phyloP scores from a whole-genome alignment of 2,888 invertebrate species.

The Andrena hattorfiana region DNA sequence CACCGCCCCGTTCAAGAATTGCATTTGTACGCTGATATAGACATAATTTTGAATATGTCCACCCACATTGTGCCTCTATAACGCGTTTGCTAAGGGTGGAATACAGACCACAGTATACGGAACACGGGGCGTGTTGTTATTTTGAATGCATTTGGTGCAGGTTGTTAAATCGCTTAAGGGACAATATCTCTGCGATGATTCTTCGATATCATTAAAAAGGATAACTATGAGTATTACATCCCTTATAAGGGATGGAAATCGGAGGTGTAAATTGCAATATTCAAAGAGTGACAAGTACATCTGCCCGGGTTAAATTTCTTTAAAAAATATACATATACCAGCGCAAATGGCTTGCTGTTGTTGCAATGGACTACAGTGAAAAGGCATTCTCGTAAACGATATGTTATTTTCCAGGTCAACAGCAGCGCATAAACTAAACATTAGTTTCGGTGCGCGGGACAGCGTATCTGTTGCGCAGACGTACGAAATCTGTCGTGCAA shows the following conservation, averaged over 20 bases:
- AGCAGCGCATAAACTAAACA: no score
- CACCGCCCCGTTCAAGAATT: slow-evolving; percentile 3
- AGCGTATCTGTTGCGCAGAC: background rate
- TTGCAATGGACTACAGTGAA: no score
- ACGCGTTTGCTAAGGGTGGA: slow-evolving; percentile 3
- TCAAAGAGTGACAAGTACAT: no score
- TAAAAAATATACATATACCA: no score
- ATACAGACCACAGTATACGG: background rate
- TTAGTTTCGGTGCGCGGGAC: no score
- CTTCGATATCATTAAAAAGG: background rate
- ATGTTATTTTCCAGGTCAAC: no score
- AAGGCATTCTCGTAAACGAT: no score
- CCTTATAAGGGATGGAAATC: no score
- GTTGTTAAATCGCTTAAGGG: background rate
- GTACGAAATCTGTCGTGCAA: background rate
- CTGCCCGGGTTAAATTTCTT: no score
- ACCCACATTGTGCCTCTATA: slow-evolving; percentile 11
- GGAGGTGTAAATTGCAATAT: no score
- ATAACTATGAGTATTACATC: background rate
- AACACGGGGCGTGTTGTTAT: background rate
- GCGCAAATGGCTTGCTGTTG: no score
- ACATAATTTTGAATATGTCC: slow-evolving; percentile 63
- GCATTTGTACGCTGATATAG: slow-evolving; percentile 58
- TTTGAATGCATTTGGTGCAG: background rate
- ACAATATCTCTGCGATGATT: background rate